phyloP scores from a whole-genome alignment of 1,140 invertebrate genomes.

The Conus ventricosus region DNA sequence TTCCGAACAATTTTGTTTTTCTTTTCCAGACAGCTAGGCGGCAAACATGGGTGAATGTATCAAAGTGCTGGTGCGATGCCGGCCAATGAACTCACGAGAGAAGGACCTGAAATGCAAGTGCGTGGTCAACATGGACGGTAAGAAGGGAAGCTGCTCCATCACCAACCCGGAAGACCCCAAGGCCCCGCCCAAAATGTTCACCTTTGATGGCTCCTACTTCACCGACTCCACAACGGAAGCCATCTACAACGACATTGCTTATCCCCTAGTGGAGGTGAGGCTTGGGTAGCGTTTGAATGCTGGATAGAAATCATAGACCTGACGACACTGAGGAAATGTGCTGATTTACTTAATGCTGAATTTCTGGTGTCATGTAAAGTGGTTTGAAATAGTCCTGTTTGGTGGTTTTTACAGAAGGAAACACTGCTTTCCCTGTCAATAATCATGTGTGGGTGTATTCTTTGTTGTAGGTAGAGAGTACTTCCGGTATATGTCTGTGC shows the following conservation, averaged over 20 bases:
- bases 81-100: constrained; percentile 90
- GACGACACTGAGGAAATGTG: background rate
- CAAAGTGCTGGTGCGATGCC: constrained; percentile 93
- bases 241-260: constrained; percentile 83
- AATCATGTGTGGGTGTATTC: no score
- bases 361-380: no score
- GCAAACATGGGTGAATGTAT: constrained; percentile 82
- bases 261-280: constrained; percentile 81
- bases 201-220: constrained; percentile 83
- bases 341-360: no score
- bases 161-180: constrained; percentile 79
- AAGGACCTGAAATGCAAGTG: constrained; percentile 83
- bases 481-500: no score
- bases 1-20: background rate
- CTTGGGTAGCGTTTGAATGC: background rate
- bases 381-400: no score
- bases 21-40: background rate
- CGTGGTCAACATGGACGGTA: constrained; percentile 83
- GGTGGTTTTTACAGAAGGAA: no score
- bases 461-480: no score
- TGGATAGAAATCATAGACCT: background rate
- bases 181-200: constrained; percentile 82
- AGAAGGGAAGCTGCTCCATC: constrained; percentile 78
- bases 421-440: no score
- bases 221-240: constrained; percentile 81